Conservation (phyloP, 2,113 vertebrate genomes). For the Cercocebus atys region DNA sequence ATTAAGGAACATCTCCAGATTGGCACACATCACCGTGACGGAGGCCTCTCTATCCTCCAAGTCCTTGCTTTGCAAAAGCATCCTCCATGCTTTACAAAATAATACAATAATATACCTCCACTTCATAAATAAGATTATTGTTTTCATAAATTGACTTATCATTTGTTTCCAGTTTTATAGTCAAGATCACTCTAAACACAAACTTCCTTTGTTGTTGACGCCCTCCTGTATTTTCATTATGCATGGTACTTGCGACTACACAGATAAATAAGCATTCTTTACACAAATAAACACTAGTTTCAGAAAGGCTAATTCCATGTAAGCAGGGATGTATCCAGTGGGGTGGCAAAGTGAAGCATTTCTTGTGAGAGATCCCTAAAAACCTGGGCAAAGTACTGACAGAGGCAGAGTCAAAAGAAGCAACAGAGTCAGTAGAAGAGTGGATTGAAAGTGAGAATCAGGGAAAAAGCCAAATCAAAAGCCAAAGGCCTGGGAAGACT, state of each 20-base stretch:
- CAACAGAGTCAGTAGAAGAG: neutral
- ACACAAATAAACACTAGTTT: neutral
- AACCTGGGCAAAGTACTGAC: neutral
- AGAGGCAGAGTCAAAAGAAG: neutral
- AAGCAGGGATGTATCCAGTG: neutral
- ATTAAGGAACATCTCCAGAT: neutral
- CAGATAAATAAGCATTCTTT: neutral
- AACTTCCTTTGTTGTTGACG: neutral
- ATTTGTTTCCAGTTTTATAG: neutral
- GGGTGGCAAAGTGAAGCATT: neutral
- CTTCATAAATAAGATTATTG: neutral
- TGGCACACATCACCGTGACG: fast-evolving
- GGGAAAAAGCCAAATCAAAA: neutral
- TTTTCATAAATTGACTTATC: neutral
- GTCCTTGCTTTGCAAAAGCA: neutral
- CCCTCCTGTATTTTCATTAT: neutral
- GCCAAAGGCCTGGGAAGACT: neutral
- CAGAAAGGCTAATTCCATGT: neutral
- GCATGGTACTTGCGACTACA: neutral
- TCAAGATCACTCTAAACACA: neutral
- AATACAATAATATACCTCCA: neutral
- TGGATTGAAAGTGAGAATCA: neutral
- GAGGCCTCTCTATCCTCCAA: neutral
- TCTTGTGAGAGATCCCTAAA: neutral
- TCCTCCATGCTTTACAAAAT: neutral